A percentile compares a stretch with the other conserved stretches of the same genome.
phyloP scores from a whole-genome alignment of 2,113 vertebrate genomes.

The Hipposideros armiger region DNA sequence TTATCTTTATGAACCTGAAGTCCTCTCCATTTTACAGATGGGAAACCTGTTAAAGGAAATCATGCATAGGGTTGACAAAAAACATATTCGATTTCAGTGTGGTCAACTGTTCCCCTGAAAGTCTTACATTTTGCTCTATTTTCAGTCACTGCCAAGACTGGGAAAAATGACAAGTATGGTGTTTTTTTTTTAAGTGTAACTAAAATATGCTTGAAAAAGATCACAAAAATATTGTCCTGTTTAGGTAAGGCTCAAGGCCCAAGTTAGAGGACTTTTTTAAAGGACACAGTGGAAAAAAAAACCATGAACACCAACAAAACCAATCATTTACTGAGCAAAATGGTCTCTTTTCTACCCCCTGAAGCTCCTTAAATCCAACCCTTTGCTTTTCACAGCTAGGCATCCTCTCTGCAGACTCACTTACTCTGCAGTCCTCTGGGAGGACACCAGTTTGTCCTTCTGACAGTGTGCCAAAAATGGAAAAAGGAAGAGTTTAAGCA shows the following conservation, averaged over 20 bases:
- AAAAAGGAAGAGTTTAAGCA: slow-evolving; percentile 83
- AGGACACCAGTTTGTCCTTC: slow-evolving; percentile 81
- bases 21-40: background rate
- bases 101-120: background rate
- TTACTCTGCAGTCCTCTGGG: slow-evolving; percentile 75
- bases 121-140: slow-evolving; percentile 38
- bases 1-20: background rate
- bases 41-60: background rate
- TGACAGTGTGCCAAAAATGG: slow-evolving; percentile 79
- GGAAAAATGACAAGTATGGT: slow-evolving; percentile 55
- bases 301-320: background rate
- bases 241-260: slow-evolving; percentile 23
- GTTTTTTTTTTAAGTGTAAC: slow-evolving; percentile 37
- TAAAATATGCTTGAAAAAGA: slow-evolving; percentile 56
- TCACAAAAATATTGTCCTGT: background rate
- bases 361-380: background rate
- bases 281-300: background rate
- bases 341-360: background rate
- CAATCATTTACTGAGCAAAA: slow-evolving; percentile 8
- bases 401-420: background rate
- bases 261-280: slow-evolving; percentile 47
- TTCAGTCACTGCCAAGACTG: slow-evolving; percentile 17
- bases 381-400: background rate
- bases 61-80: background rate
- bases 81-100: background rate